Base-by-base conservation (phyloP, 2,888 invertebrate genomes). In the Tipula vernalis region DNA sequence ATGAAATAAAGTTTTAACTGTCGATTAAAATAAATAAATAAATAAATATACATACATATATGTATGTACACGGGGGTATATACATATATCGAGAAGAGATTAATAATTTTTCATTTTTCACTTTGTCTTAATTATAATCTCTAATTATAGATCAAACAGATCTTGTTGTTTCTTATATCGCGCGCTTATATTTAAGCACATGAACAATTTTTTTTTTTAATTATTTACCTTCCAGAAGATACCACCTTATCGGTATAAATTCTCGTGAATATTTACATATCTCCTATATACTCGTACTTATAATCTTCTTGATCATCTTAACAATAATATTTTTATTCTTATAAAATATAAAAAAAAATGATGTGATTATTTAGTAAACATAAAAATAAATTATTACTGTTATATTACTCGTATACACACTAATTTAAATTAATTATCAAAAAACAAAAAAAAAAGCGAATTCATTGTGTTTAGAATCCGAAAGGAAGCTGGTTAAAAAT, bases 1-100 rank as follows among this genome's bases (percentile, higher is more conserved):
- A 71, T 71, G 71, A 71, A 71, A 84, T 84, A 84, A 84, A 39
- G 39, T 84, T 36, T 84, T 84, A 84, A 39, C 41, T 84, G 84
- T 39, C 41, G 84, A 39, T 39, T 84, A 84, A 84, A 84, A 83
- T 83, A 83, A 12, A 83, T 83, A 83, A 13, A 83, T 83, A 83
- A 13, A 83, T 83, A 83, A 13, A 83, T 83, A 83, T 83, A 36
- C 36, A 83, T 83, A 0, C 36, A 44, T 2, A 42, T 42, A 44
- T 10, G 8, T 44, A 10, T 44, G 10, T 44, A 36, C 36, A 36
- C 0, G n/a, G 36, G 36, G 36, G 10, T 83, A 83, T 10, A 36
- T 36, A 83, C 10, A 83, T 10, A 83, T 83, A 83, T 83, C 51
- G 51, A 5, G 51, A 57, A 57, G 51, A 57, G 51, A 57, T 57